phyloP scores from a whole-genome alignment of 2,797 vertebrate genomes.

The Trematomus bernacchii region DNA sequence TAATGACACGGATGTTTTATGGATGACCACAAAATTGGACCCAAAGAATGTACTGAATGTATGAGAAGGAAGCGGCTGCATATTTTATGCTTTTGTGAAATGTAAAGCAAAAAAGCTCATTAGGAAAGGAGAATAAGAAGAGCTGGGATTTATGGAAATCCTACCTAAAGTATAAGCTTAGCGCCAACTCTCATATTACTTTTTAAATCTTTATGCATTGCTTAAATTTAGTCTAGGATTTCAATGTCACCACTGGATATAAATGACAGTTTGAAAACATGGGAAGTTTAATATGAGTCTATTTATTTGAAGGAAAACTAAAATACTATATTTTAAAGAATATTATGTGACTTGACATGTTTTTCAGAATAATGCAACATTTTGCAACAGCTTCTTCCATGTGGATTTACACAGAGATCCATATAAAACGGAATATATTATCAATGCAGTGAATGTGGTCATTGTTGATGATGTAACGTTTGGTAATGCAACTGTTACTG shows the following conservation, averaged over 20 bases:
- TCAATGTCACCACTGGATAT: conserved; percentile 2
- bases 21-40: conserved; percentile 29
- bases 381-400: background rate
- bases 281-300: background rate
- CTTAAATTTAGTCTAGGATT: conserved; percentile 15
- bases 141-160: conserved; percentile 36
- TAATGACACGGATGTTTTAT: conserved; percentile 52
- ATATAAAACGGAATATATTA: conserved; percentile 5
- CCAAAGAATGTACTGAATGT: conserved; percentile 30
- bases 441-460: conserved; percentile 4
- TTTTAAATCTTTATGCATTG: conserved; percentile 18
- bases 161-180: conserved; percentile 5
- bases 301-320: background rate
- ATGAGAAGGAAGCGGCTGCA: conserved; percentile 38
- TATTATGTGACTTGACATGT: background rate
- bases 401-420: background rate
- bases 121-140: conserved; percentile 20
- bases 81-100: conserved; percentile 48
- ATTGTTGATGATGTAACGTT: conserved; percentile 38
- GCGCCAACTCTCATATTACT: conserved; percentile 19
- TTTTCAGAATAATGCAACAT: conserved; percentile 11
- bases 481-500: conserved; percentile 22
- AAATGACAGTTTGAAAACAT: background rate
- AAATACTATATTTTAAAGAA: background rate
- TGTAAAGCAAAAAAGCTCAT: conserved; percentile 30